Conservation (phyloP, 2,888 invertebrate species). For the Cephus spinipes region DNA sequence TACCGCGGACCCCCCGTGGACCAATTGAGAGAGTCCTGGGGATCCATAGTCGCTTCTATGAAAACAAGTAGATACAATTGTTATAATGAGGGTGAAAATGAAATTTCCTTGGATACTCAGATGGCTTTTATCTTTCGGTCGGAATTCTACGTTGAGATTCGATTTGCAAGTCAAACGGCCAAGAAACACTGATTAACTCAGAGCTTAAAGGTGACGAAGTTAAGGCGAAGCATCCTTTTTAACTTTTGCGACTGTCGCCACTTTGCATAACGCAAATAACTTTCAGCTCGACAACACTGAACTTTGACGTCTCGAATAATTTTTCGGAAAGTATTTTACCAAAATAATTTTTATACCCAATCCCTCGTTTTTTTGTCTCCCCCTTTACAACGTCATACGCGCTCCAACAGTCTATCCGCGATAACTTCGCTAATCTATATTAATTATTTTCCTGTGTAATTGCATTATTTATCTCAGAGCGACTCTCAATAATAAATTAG, state of each 20-base stretch:
- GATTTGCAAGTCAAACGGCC: constrained; percentile 1
- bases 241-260: neutral
- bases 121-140: neutral
- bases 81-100: neutral
- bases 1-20: neutral
- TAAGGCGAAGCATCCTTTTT: neutral
- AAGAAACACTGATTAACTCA: neutral
- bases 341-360: neutral
- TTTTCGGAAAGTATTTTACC: neutral
- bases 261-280: neutral
- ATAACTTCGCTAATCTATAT: neutral
- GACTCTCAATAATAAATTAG: constrained; percentile 8
- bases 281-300: neutral
- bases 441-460: constrained; percentile 13
- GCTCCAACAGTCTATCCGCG: neutral
- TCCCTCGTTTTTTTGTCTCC: neutral
- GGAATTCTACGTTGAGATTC: neutral
- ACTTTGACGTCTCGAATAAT: neutral
- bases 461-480: constrained; percentile 9
- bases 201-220: neutral
- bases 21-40: neutral
- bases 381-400: neutral
- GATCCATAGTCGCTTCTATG: neutral
- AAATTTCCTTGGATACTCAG: neutral
- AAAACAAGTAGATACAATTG: neutral